phyloP scores from a whole-genome alignment of 2,888 invertebrate species.

The Lissonota sp. region DNA sequence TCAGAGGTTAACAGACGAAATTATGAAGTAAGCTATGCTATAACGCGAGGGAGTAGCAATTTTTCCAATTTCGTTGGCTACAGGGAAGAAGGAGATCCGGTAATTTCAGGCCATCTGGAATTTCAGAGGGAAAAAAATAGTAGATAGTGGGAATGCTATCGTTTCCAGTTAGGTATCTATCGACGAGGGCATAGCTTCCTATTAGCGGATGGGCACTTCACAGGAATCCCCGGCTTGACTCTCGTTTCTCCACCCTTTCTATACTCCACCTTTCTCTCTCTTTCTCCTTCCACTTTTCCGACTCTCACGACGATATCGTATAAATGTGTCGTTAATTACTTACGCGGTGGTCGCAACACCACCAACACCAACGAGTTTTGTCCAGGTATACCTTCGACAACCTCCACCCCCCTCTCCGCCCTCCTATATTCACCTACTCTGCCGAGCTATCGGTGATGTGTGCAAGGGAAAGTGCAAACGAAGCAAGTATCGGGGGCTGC shows the following conservation, averaged over 20 bases:
- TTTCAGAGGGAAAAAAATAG: constrained; percentile 57
- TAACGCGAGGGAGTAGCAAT: no score
- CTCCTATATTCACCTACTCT: constrained; percentile 2
- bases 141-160: constrained; percentile 41
- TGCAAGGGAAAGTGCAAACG: constrained; percentile 41
- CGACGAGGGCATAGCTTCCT: constrained; percentile 80
- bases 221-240: constrained; percentile 73
- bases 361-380: constrained; percentile 59
- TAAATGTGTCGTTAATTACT: constrained; percentile 83
- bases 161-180: constrained; percentile 77
- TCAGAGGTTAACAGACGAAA: no score
- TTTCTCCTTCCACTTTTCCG: constrained; percentile 17
- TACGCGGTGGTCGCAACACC: constrained; percentile 79
- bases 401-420: constrained; percentile 44
- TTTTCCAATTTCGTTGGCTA: no score
- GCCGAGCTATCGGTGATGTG: constrained; percentile 20
- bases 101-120: background rate
- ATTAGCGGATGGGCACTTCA: constrained; percentile 78
- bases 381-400: constrained; percentile 43
- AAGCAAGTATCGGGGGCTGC: constrained; percentile 8
- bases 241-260: constrained; percentile 61
- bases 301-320: constrained; percentile 80
- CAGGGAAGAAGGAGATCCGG: no score
- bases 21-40: no score
- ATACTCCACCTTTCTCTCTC: constrained; percentile 15